These are phyloP conservation scores for Rhinella marina DNA, from an alignment of 2,797 vertebrate species.

Conservation along the genomic window DNA sequence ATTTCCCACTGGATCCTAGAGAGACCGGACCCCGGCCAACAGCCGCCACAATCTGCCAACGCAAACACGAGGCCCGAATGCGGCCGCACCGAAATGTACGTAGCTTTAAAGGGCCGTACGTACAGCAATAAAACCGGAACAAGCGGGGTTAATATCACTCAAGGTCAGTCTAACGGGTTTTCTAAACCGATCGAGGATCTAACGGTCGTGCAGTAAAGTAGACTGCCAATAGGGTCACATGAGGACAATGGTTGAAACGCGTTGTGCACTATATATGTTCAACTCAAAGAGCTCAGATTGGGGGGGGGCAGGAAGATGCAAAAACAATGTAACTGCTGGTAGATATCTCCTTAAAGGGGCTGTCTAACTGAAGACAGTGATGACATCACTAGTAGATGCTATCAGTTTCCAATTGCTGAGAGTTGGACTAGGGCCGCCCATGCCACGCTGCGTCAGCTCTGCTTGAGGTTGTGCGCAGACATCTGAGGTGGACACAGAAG, in stretches of 20 bases:
- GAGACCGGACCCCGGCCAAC: not conserved
- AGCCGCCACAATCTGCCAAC: not conserved
- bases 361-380: too few species aligned
- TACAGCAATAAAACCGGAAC: not conserved
- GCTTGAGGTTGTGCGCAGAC: too few species aligned
- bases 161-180: not conserved
- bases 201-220: not conserved
- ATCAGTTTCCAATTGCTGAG: too few species aligned
- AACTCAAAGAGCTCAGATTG: too few species aligned
- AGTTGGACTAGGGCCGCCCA: too few species aligned
- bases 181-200: not conserved
- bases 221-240: not conserved
- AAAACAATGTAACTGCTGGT: too few species aligned
- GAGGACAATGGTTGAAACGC: not conserved
- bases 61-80: not conserved
- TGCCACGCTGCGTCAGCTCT: too few species aligned
- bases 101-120: not conserved
- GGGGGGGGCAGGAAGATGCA: too few species aligned
- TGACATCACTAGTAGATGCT: too few species aligned
- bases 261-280: too few species aligned
- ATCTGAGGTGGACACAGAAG: too few species aligned
- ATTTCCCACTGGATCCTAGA: not conserved
- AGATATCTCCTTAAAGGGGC: too few species aligned
- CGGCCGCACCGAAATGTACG: not conserved
- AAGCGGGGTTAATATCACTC: not conserved